Percentiles rank a stretch among this genome's conserved stretches.
Conservation (phyloP, 1,140 invertebrate species). For the Panagrolaimus sp. region DNA sequence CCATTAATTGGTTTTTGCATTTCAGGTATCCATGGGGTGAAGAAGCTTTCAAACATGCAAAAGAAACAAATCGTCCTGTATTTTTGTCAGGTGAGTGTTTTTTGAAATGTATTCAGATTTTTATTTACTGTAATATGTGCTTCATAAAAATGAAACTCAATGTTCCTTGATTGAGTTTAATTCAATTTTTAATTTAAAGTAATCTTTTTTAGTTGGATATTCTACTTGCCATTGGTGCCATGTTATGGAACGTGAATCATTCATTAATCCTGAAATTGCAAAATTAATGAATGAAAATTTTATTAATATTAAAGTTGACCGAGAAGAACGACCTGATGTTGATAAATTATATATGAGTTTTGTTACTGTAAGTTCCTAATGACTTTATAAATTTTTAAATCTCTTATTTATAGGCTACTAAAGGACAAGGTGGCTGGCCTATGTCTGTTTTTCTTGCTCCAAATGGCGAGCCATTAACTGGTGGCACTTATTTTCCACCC, state of each 20-base stretch:
- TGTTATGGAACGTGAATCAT: slow-evolving; percentile 90
- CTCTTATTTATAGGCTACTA: slow-evolving; percentile 65
- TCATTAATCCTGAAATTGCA: slow-evolving; percentile 75
- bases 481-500: slow-evolving; percentile 79
- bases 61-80: slow-evolving; percentile 76
- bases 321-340: slow-evolving; percentile 88
- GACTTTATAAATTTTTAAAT: too few relatives aligned
- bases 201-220: slow-evolving; percentile 37
- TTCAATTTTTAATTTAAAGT: too few relatives aligned
- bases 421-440: slow-evolving; percentile 80
- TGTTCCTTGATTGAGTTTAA: too few relatives aligned
- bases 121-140: too few relatives aligned
- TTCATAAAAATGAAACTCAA: too few relatives aligned
- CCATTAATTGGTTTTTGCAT: too few relatives aligned
- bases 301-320: slow-evolving; percentile 79
- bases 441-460: slow-evolving; percentile 86
- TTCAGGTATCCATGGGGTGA: slow-evolving; percentile 74
- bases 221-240: slow-evolving; percentile 67
- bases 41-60: slow-evolving; percentile 78
- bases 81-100: slow-evolving; percentile 68
- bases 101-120: background rate
- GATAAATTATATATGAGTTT: slow-evolving; percentile 89
- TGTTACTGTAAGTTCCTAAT: slow-evolving; percentile 63
- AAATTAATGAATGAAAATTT: slow-evolving; percentile 80
- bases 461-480: slow-evolving; percentile 76